Evolutionary conservation across 2,888 invertebrate genomes (phyloP).

Genomic region (Aspidiotus destructor): DNA sequence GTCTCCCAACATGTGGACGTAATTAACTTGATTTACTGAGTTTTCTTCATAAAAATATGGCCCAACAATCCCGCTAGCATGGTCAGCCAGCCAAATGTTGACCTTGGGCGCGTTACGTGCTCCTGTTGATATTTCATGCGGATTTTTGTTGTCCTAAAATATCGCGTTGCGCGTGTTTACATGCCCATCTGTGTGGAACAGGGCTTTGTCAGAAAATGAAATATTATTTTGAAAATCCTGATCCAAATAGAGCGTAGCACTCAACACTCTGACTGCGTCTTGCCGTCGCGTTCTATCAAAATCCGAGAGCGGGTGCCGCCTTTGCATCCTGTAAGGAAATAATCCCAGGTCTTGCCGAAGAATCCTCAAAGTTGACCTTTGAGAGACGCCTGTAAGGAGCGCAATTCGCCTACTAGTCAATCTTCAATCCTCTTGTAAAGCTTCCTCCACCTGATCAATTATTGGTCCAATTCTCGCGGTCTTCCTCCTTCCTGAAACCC

Average conservation of each 20-base stretch:
- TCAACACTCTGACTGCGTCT: neutral
- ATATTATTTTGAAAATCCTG: neutral
- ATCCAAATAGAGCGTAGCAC: neutral
- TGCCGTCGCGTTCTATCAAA: too few species aligned
- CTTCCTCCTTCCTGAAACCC: too few species aligned
- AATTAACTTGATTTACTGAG: neutral
- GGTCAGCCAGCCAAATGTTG: neutral
- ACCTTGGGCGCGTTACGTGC: neutral
- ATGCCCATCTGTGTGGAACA: constrained; percentile 4
- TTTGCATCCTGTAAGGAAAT: too few species aligned
- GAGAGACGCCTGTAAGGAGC: too few species aligned
- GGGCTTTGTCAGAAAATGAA: neutral
- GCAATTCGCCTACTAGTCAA: too few species aligned
- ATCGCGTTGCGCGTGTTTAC: neutral
- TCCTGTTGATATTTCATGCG: neutral
- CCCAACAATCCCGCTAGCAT: constrained; percentile 2
- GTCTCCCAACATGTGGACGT: neutral
- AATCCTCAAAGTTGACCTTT: too few species aligned
- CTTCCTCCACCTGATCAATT: too few species aligned
- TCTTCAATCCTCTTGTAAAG: too few species aligned
- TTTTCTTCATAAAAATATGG: constrained; percentile 1
- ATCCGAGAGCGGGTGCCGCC: too few species aligned
- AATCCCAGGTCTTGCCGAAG: too few species aligned
- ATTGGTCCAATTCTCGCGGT: too few species aligned
- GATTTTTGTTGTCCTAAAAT: neutral